Evolutionary conservation across 1,140 invertebrate species (phyloP), one percentile per base, ranked within the genome.

Genomic region (Pristionchus pacificus): DNA sequence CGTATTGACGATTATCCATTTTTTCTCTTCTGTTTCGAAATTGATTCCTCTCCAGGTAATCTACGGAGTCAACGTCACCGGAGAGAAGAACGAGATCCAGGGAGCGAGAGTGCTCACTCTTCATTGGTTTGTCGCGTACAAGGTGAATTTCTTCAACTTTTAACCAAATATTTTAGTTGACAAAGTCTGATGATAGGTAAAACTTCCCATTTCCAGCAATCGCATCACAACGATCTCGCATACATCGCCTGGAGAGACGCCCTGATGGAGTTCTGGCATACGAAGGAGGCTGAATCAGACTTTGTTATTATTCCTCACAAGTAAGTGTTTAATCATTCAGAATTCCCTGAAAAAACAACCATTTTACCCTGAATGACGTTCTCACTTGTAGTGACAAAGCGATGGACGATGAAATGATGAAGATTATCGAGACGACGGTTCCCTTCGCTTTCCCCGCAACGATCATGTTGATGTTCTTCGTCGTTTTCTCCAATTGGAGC

Each of bases 241-340:
- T 82, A 82, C 66, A 70, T 75, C 30, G 63, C 71, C 1, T 83
- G 71, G 69, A 59, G 81, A 14, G 75, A 84, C 19, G 49, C 71
- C 15, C 69, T 84, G n/a, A 81, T 83, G 55, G 32, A 71, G 33
- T 83, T 81, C 61, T 83, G 81, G 81, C 68, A 80, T 28, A 33
- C 27, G 2, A 84, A 80, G 57, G 78, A 77, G 6, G 65, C 65
- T n/a, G 60, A 77, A 27, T 76, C 77, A 28, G 69, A 80, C 27
- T 79, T 83, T 30, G 71, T 83, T 25, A 84, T 83, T 33, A 82
- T 83, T 76, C 82, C 81, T 29, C 81, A 83, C 68, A 83, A 83
- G 80, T 82, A 60, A 72, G 70, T 76, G 24, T 58, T 2, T 15
- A 70, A 66, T 77, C n/a, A 6, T 24, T 13, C 31, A 25, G n/a